phyloP scores from a whole-genome alignment of 2,113 vertebrate genomes.

The Romanogobio albipinnatus region DNA sequence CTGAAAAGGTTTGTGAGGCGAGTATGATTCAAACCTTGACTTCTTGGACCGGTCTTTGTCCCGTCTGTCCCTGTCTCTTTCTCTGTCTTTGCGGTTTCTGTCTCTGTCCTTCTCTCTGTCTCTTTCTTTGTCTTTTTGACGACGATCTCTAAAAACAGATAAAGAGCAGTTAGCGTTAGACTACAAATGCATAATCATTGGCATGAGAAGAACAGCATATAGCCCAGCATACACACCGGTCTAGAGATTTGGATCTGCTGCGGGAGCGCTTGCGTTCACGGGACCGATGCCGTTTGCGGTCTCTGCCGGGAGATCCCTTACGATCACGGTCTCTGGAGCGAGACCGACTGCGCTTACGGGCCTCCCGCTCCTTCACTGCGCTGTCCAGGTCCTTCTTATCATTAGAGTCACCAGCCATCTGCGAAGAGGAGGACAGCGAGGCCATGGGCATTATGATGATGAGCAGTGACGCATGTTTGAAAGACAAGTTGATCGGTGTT shows the following conservation, averaged over 20 bases:
- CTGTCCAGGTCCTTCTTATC: conserved; percentile 89
- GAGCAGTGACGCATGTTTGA: too few species aligned
- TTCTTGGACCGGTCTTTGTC: conserved; percentile 86
- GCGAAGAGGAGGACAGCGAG: background rate
- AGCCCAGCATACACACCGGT: conserved; percentile 79
- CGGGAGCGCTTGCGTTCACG: conserved; percentile 84
- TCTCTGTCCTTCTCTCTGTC: conserved; percentile 85
- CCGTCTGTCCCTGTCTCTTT: conserved; percentile 85
- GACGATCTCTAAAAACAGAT: conserved; percentile 81
- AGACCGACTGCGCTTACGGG: conserved; percentile 84
- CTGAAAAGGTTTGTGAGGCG: background rate
- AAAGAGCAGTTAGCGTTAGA: background rate
- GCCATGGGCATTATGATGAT: too few species aligned
- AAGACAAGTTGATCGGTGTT: background rate
- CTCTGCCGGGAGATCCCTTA: conserved; percentile 85
- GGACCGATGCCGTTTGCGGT: conserved; percentile 87
- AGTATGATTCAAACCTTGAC: conserved; percentile 76
- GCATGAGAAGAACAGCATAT: background rate
- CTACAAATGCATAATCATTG: background rate
- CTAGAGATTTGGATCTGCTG: conserved; percentile 87
- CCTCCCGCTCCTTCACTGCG: conserved; percentile 84
- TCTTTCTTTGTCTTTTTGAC: conserved; percentile 85
- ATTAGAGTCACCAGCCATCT: conserved; percentile 91
- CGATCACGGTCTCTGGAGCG: conserved; percentile 86
- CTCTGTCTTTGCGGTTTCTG: conserved; percentile 70